Conservation (phyloP, 2,797 vertebrate species). For the Sarcoramphus papa region DNA sequence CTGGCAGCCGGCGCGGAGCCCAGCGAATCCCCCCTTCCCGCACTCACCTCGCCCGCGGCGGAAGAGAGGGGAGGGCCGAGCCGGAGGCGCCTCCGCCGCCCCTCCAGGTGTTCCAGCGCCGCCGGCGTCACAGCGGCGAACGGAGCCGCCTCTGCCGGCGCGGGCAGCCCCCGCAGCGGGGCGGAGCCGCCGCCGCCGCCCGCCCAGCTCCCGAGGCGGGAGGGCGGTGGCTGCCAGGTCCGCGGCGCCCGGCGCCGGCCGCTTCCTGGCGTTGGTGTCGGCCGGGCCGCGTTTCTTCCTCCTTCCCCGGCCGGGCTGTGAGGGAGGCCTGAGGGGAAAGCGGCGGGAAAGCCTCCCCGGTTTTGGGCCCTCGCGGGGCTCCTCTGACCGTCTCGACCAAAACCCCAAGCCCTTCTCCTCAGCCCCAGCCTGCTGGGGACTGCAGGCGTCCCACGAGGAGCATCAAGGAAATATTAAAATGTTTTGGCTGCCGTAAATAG, state of each 20-base stretch:
- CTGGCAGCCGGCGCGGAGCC: background rate
- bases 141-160: background rate
- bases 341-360: accelerated
- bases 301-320: accelerated
- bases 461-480: background rate
- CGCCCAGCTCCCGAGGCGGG: background rate
- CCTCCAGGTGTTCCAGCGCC: slow-evolving; percentile 43
- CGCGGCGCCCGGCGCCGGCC: accelerated
- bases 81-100: background rate
- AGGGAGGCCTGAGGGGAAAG: background rate
- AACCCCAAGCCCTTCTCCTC: background rate
- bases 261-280: accelerated
- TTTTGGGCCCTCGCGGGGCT: too few relatives aligned
- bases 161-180: slow-evolving; percentile 17
- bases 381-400: background rate
- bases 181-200: background rate
- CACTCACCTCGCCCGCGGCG: slow-evolving; percentile 18
- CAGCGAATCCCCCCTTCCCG: background rate
- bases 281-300: accelerated
- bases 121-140: slow-evolving; percentile 25
- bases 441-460: background rate
- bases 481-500: background rate
- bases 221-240: background rate
- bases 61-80: background rate
- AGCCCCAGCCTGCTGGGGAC: background rate